Base-by-base conservation (phyloP, 1,140 invertebrate genomes). In the Ephestia elutella region DNA sequence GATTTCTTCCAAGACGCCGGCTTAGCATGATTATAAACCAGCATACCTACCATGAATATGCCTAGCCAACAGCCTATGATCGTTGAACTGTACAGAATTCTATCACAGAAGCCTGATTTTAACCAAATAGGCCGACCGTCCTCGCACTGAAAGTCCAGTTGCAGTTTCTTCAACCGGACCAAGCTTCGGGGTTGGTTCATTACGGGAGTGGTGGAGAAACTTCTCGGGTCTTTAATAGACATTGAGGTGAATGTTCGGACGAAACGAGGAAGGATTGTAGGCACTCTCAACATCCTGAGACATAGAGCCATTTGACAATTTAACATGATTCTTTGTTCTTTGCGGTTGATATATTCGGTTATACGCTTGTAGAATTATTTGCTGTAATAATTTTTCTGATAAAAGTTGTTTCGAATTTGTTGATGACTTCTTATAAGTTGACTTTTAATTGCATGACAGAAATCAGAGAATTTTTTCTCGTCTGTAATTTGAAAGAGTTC, bases 111-210 rank as follows among this genome's bases (percentile, higher is more conserved):
- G 3, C 92, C 92, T 18, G 86, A 82, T 76, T 93, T 93, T 20
- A 93, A 71, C 69, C 90, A 92, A n/a, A 92, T 76, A 1, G 92
- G 92, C 51, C 87, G 71, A 13, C 89, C 91, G 77, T 93, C 90
- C 17, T 90, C 85, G 44, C 80, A 73, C 89, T 92, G 74, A 75
- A 74, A 87, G 58, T 89, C 78, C 10, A 82, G 79, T 62, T 90
- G 89, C 0, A 87, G 38, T 59, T 86, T 87, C 21, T 77, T 84
- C 15, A 87, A 58, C 64, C 80, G 79, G 0, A 64, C 62, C 18
- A 77, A 62, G 20, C 54, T 60, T 44, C 57, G 25, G 48, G 65
- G 56, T 32, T 58, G 53, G 19, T 17, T 44, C 13, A 44, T 17
- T 3, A 44, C n/a, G 0, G 38, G 5, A 2, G 38, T 15, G 13